These are phyloP conservation scores for Chalcis sispes DNA, from an alignment of 2,888 invertebrate genomes.

Conservation along the genomic window DNA sequence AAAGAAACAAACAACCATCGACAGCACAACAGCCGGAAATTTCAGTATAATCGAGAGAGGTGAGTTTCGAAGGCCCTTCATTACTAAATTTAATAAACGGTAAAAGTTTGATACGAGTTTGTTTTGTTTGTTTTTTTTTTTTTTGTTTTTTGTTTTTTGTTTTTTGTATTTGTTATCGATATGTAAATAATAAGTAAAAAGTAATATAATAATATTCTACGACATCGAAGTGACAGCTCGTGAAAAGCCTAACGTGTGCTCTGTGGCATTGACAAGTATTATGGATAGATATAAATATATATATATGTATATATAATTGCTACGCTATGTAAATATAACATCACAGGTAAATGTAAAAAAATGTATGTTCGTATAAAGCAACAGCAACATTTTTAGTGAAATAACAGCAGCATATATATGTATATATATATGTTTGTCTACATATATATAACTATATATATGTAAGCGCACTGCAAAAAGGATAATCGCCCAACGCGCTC, in stretches of 20 bases:
- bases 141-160: background rate
- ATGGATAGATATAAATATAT: no score
- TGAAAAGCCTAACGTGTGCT: conserved; percentile 53
- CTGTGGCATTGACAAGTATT: conserved; percentile 49
- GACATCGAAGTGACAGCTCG: conserved; percentile 56
- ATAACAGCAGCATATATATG: no score
- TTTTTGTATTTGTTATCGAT: conserved; percentile 22
- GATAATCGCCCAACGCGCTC: no score
- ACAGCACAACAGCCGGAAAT: background rate
- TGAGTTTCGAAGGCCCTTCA: conserved; percentile 25
- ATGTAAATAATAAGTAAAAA: conserved; percentile 12
- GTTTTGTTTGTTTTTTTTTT: no score
- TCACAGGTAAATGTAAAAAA: conserved; percentile 18
- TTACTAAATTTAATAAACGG: no score
- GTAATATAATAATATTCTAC: conserved; percentile 35
- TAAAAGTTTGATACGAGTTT: no score
- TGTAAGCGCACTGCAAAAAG: no score
- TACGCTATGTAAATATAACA: conserved; percentile 24
- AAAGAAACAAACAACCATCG: conserved; percentile 6
- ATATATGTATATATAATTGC: conserved; percentile 15
- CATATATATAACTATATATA: no score
- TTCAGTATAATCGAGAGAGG: conserved; percentile 21
- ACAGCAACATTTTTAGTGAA: no score
- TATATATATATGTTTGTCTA: no score
- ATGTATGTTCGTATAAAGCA: conserved; percentile 27